phyloP scores from a whole-genome alignment of 2,888 invertebrate genomes.

The Emesis furor region DNA sequence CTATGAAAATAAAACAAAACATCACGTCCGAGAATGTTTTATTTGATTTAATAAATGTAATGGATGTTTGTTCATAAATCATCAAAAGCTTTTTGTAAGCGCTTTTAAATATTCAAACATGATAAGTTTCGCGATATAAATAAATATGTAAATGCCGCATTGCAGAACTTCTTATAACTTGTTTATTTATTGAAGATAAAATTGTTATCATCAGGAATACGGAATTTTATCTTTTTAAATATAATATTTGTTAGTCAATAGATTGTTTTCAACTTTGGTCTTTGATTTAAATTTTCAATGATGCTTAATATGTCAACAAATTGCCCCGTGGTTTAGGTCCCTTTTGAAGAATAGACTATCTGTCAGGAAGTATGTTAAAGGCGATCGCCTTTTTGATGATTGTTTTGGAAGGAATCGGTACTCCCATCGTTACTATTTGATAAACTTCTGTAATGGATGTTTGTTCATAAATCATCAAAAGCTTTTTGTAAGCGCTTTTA shows the following conservation, averaged over 20 bases:
- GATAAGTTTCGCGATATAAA: constrained; percentile 4
- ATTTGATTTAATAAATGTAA: background rate
- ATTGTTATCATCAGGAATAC: background rate
- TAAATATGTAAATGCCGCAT: constrained; percentile 73
- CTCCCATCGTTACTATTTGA: too few relatives aligned
- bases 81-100: constrained; percentile 1
- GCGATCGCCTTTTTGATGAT: too few relatives aligned
- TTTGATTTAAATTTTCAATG: too few relatives aligned
- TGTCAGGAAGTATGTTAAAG: too few relatives aligned
- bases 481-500: background rate
- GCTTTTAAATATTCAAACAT: background rate
- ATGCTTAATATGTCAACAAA: too few relatives aligned
- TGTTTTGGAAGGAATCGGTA: too few relatives aligned
- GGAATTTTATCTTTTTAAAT: background rate
- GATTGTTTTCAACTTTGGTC: background rate
- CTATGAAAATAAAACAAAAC: background rate
- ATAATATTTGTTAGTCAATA: background rate
- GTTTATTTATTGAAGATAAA: constrained; percentile 28
- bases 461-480: constrained; percentile 13
- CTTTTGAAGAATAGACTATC: too few relatives aligned
- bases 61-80: constrained; percentile 34
- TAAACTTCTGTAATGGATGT: constrained; percentile 9
- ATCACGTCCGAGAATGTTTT: background rate
- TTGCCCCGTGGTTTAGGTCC: too few relatives aligned
- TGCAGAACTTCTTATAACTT: constrained; percentile 78